Conservation (phyloP, 2,797 vertebrate genomes). For the Jordanella pulchra region DNA sequence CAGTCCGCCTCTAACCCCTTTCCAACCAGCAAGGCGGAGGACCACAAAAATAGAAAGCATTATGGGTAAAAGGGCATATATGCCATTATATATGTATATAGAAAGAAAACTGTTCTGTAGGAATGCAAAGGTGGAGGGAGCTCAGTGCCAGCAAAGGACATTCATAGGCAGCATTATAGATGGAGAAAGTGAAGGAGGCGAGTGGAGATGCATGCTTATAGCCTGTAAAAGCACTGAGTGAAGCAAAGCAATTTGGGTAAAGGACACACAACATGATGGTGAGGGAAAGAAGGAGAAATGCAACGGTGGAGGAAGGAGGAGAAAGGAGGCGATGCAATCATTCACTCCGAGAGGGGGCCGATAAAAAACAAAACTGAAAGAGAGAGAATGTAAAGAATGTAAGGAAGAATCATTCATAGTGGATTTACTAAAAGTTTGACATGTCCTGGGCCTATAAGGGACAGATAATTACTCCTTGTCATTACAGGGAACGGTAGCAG, state of each 20-base stretch:
- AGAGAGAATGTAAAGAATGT: slow-evolving; percentile 30
- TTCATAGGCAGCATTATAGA: slow-evolving; percentile 56
- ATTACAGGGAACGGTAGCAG: slow-evolving; percentile 38
- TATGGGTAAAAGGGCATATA: slow-evolving; percentile 74
- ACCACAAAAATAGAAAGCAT: slow-evolving; percentile 81
- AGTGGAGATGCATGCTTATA: slow-evolving; percentile 58
- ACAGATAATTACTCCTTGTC: slow-evolving; percentile 67
- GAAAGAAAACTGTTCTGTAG: slow-evolving; percentile 50
- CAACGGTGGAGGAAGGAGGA: slow-evolving; percentile 34
- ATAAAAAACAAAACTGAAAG: slow-evolving; percentile 39
- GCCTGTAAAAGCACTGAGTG: slow-evolving; percentile 31
- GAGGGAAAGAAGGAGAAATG: slow-evolving; percentile 43
- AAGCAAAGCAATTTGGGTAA: slow-evolving; percentile 60
- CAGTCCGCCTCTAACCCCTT: slow-evolving; percentile 79
- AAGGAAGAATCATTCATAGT: slow-evolving; percentile 30
- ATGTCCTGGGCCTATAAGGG: slow-evolving; percentile 56
- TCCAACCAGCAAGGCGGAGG: slow-evolving; percentile 75
- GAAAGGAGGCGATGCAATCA: slow-evolving; percentile 44
- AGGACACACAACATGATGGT: slow-evolving; percentile 54
- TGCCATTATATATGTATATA: slow-evolving; percentile 67
- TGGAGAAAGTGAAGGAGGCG: slow-evolving; percentile 51
- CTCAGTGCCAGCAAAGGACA: slow-evolving; percentile 55
- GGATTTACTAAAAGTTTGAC: slow-evolving; percentile 47
- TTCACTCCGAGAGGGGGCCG: slow-evolving; percentile 54
- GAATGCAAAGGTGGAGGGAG: slow-evolving; percentile 20